These are phyloP conservation scores for Donacobius atricapilla DNA, from an alignment of 2,113 vertebrate genomes.

Conservation along the genomic window DNA sequence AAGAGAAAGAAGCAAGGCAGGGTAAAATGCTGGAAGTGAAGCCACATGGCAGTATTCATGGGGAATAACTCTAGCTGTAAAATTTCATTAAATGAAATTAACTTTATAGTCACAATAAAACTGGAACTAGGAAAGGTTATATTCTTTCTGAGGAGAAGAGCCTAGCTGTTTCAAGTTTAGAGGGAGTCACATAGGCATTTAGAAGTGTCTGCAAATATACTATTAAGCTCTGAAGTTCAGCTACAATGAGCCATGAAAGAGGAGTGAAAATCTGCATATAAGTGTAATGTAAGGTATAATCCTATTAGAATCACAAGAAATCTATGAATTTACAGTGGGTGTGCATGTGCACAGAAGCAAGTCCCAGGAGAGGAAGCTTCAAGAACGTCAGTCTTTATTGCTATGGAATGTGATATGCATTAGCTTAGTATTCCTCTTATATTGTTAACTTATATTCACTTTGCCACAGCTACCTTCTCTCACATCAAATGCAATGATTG, in stretches of 20 bases:
- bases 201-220: constrained; percentile 8
- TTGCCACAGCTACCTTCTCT: background rate
- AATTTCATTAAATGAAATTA: constrained; percentile 61
- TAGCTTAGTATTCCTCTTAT: background rate
- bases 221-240: constrained; percentile 2
- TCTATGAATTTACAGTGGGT: background rate
- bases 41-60: background rate
- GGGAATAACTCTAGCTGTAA: constrained; percentile 42
- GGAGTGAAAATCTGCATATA: constrained; percentile 3
- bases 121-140: constrained; percentile 32
- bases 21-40: constrained; percentile 17
- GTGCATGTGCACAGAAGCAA: background rate
- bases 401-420: background rate
- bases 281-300: background rate
- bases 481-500: background rate
- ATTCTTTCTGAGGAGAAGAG: constrained; percentile 25
- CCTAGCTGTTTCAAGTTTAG: background rate
- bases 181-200: background rate
- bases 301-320: background rate
- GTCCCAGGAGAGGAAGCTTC: background rate
- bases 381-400: background rate
- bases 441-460: background rate
- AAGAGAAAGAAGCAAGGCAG: constrained; percentile 6
- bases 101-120: constrained; percentile 57
- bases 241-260: constrained; percentile 17